These are phyloP conservation scores for Lasioglossum baleicum DNA, from an alignment of 1,140 invertebrate genomes.

Conservation along the genomic window DNA sequence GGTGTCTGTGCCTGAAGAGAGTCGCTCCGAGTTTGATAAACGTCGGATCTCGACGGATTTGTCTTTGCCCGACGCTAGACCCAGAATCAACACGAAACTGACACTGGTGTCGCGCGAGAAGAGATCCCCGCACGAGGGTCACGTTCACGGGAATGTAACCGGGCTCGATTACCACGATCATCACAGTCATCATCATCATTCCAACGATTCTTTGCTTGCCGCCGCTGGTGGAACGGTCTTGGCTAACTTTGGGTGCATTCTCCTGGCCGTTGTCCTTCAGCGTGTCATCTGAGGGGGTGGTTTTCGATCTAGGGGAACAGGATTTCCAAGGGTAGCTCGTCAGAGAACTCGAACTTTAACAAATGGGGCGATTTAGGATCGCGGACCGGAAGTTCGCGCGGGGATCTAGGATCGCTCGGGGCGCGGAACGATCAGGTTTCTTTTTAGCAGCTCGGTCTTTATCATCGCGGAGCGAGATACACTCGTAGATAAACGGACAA, in stretches of 20 bases:
- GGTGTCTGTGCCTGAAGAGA: conserved; percentile 75
- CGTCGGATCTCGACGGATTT: conserved; percentile 9
- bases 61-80: neutral
- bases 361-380: no score
- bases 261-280: conserved; percentile 68
- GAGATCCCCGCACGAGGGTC: conserved; percentile 67
- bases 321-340: neutral
- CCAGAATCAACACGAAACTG: conserved; percentile 54
- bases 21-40: conserved; percentile 57
- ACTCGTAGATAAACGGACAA: conserved; percentile 41
- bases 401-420: conserved; percentile 9
- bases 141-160: conserved; percentile 45
- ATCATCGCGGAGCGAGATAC: neutral
- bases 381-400: neutral
- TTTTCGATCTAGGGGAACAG: neutral
- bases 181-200: conserved; percentile 33
- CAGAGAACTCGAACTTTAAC: no score
- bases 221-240: conserved; percentile 67
- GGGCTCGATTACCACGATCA: neutral
- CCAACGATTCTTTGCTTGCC: conserved; percentile 40
- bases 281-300: conserved; percentile 66
- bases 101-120: conserved; percentile 63
- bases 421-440: conserved; percentile 1
- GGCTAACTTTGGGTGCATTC: conserved; percentile 67
- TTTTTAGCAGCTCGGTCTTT: neutral